Evolutionary conservation across 2,797 vertebrate species (phyloP).

Genomic region (Fratercula arctica): DNA sequence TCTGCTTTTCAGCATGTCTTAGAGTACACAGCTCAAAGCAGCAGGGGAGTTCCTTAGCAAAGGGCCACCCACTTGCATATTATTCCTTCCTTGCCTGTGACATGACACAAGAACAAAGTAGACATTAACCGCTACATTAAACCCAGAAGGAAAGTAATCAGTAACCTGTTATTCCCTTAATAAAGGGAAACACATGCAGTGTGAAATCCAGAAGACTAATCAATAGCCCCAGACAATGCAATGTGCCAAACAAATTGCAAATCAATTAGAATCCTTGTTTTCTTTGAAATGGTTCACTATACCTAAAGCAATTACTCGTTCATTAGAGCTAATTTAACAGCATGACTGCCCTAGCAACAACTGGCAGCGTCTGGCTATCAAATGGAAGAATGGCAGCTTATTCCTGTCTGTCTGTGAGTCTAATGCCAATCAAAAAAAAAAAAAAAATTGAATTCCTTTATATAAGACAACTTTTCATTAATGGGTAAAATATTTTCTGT

Average conservation of each 20-base stretch:
- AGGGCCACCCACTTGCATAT: conserved; percentile 98
- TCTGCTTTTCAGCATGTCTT: conserved; percentile 88
- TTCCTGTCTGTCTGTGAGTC: conserved; percentile 83
- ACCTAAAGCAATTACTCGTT: conserved; percentile 99
- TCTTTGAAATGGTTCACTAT: conserved; percentile 97
- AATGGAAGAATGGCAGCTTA: conserved; percentile 83
- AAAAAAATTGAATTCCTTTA: conserved; percentile 77
- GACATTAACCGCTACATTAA: conserved; percentile 99
- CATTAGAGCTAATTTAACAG: conserved; percentile 99
- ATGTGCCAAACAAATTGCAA: conserved; percentile 94
- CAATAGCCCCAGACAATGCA: conserved; percentile 96
- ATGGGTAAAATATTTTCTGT: conserved; percentile 64
- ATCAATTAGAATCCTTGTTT: conserved; percentile 99
- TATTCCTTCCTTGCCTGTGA: conserved; percentile 93
- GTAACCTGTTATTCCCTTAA: conserved; percentile 99
- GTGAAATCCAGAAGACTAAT: conserved; percentile 97
- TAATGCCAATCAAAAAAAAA: conserved; percentile 76
- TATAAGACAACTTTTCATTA: conserved; percentile 74
- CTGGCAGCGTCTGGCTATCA: conserved; percentile 87
- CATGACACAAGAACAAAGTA: conserved; percentile 99
- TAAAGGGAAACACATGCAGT: conserved; percentile 99
- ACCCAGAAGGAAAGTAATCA: conserved; percentile 98
- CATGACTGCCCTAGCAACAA: conserved; percentile 89
- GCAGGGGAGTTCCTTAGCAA: conserved; percentile 88
- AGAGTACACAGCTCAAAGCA: conserved; percentile 86